Evolutionary conservation across 1,140 invertebrate genomes (phyloP).

Genomic region (Bilobella aurantiaca): DNA sequence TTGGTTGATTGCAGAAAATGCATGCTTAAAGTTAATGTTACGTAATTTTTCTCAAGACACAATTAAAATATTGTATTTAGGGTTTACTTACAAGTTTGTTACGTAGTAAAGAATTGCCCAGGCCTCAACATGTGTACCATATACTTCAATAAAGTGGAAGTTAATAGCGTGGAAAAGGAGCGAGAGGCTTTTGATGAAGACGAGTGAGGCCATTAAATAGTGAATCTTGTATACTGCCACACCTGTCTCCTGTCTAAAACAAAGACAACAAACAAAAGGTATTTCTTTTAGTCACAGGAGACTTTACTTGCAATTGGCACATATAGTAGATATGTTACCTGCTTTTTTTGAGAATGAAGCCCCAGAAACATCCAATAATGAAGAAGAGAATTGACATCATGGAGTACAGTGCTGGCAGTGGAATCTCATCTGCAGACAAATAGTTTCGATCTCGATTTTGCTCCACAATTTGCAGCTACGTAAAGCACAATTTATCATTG

Average conservation of each 20-base stretch:
- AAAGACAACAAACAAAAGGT: slow-evolving; percentile 7
- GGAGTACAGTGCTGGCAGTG: slow-evolving; percentile 81
- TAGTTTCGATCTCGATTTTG: slow-evolving; percentile 71
- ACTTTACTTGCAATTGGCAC: background rate
- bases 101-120: slow-evolving; percentile 97
- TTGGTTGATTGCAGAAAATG: too few relatives aligned
- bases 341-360: slow-evolving; percentile 74
- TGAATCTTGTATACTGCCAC: slow-evolving; percentile 83
- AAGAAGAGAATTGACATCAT: slow-evolving; percentile 85
- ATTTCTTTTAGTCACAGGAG: background rate
- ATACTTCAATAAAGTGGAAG: slow-evolving; percentile 88
- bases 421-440: slow-evolving; percentile 94
- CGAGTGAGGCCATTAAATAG: slow-evolving; percentile 88
- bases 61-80: slow-evolving; percentile 6
- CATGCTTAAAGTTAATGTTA: too few relatives aligned
- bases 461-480: slow-evolving; percentile 70
- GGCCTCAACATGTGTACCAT: slow-evolving; percentile 85
- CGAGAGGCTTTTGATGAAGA: slow-evolving; percentile 84
- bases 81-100: slow-evolving; percentile 67
- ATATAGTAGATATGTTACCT: slow-evolving; percentile 45
- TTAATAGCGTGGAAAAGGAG: slow-evolving; percentile 93
- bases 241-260: slow-evolving; percentile 24
- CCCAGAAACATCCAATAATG: slow-evolving; percentile 80
- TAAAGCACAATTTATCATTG: slow-evolving; percentile 24
- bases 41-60: background rate